phyloP scores from a whole-genome alignment of 2,797 vertebrate genomes.

The Siniperca undulata region DNA sequence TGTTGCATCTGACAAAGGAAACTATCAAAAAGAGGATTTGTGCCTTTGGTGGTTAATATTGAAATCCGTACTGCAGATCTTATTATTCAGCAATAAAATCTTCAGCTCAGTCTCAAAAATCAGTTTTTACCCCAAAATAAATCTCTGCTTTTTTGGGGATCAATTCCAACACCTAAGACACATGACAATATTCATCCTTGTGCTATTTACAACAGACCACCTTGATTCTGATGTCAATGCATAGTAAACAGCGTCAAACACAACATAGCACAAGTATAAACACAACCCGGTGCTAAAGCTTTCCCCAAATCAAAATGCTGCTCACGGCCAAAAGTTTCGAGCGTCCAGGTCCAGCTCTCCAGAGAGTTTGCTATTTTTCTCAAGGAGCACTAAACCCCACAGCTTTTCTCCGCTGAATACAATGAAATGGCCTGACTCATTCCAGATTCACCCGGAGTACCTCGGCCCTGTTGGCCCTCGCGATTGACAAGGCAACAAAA shows the following conservation, averaged over 20 bases:
- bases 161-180: neutral
- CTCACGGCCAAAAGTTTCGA: slow-evolving; percentile 63
- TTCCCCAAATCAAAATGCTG: slow-evolving; percentile 70
- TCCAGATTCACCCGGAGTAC: slow-evolving; percentile 68
- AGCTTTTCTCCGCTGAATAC: slow-evolving; percentile 63
- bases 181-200: slow-evolving; percentile 7
- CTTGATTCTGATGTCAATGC: slow-evolving; percentile 39
- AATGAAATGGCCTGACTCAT: slow-evolving; percentile 72
- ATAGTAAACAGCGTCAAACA: slow-evolving; percentile 48
- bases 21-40: neutral
- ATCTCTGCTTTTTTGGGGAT: neutral
- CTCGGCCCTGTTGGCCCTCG: slow-evolving; percentile 39
- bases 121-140: neutral
- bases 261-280: slow-evolving; percentile 49
- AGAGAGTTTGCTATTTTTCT: slow-evolving; percentile 64
- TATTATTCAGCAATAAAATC: neutral
- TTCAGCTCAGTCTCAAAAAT: neutral
- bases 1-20: neutral
- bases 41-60: neutral
- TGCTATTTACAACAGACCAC: slow-evolving; percentile 29
- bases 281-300: slow-evolving; percentile 27
- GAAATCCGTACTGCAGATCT: too few species aligned
- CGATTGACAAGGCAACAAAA: slow-evolving; percentile 61
- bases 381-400: slow-evolving; percentile 72
- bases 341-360: slow-evolving; percentile 62